Evolutionary conservation across 2,888 invertebrate genomes (phyloP).

Genomic region (Uropetala carovei): DNA sequence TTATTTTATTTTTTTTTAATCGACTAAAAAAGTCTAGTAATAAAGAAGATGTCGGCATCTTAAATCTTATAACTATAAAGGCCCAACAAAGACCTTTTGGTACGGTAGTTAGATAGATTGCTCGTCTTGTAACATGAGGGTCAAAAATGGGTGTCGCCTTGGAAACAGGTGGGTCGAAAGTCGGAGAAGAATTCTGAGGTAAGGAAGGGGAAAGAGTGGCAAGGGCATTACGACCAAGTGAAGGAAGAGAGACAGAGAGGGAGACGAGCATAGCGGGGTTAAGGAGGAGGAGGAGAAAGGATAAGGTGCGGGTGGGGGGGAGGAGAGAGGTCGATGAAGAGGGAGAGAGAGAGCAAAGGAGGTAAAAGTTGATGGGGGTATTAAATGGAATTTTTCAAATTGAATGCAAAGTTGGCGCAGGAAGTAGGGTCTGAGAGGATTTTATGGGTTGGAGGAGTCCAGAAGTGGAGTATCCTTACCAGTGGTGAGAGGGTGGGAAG

Average conservation of each 20-base stretch:
- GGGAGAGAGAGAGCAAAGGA: neutral
- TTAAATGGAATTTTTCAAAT: slow-evolving; percentile 46
- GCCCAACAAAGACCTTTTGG: neutral
- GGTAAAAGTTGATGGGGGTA: slow-evolving; percentile 1
- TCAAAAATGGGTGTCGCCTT: neutral
- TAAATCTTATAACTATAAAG: neutral
- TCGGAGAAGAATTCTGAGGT: neutral
- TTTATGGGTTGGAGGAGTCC: neutral
- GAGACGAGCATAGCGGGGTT: neutral
- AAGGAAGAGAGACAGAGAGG: neutral
- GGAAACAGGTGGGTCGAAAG: neutral
- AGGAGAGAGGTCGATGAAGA: neutral
- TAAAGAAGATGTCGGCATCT: too few species aligned
- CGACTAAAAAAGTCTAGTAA: too few species aligned
- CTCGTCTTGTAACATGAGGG: neutral
- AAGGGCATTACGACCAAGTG: neutral
- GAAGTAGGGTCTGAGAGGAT: neutral
- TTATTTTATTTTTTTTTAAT: too few species aligned
- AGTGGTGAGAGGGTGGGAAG: too few species aligned
- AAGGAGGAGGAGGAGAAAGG: neutral
- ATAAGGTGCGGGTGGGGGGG: neutral
- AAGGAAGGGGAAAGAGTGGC: neutral
- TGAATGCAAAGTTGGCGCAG: slow-evolving; percentile 27
- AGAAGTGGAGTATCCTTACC: neutral
- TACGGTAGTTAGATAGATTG: neutral